Percentiles rank a stretch among this genome's conserved stretches.
Conservation (phyloP, 2,888 invertebrate genomes). For the Thereva nobilitata region DNA sequence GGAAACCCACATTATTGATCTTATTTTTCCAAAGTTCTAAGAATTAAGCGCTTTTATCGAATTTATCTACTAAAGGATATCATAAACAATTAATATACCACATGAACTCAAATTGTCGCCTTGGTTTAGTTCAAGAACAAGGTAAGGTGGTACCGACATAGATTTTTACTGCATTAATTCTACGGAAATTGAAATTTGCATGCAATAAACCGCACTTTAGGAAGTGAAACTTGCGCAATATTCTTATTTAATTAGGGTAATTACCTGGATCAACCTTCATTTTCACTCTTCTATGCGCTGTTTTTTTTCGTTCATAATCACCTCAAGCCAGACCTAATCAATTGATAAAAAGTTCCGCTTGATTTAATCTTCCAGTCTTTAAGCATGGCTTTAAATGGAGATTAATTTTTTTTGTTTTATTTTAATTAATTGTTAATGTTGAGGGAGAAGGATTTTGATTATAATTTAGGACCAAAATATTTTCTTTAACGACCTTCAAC, state of each 20-base stretch:
- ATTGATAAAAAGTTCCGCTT: conserved; percentile 23
- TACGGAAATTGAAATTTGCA: conserved; percentile 30
- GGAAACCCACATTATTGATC: too few species aligned
- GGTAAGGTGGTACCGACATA: conserved; percentile 5
- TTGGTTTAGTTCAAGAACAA: conserved; percentile 7
- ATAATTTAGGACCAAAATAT: background rate
- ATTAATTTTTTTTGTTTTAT: too few species aligned
- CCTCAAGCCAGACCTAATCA: conserved; percentile 22
- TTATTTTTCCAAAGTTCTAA: too few species aligned
- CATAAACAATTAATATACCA: too few species aligned
- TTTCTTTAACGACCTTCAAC: conserved; percentile 19
- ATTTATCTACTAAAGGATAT: too few species aligned
- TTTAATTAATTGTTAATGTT: too few species aligned
- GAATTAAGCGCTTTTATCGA: too few species aligned
- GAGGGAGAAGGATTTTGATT: too few species aligned
- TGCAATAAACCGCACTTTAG: conserved; percentile 25
- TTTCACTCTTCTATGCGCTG: conserved; percentile 6
- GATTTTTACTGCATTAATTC: conserved; percentile 21
- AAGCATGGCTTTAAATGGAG: conserved; percentile 21
- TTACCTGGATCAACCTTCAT: conserved; percentile 29
- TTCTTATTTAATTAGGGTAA: conserved; percentile 35
- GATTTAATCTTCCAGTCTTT: conserved; percentile 17
- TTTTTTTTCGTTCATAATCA: conserved; percentile 18
- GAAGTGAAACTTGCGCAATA: conserved; percentile 36
- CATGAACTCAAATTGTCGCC: conserved; percentile 18